phyloP scores from a whole-genome alignment of 2,113 vertebrate genomes.

The Mirounga angustirostris region DNA sequence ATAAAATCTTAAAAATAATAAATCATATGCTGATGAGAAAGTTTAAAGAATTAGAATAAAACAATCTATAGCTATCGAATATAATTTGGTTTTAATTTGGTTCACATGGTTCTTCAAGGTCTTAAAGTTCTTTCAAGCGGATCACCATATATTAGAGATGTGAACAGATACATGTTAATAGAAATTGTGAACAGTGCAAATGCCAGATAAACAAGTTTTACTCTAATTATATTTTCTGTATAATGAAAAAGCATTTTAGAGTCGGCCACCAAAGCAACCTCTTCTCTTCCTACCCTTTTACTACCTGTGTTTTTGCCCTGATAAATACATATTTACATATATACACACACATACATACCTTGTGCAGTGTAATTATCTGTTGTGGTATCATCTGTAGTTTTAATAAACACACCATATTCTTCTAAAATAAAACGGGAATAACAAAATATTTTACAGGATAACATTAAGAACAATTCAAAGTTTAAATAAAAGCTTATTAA shows the following conservation, averaged over 20 bases:
- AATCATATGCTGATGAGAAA: not conserved
- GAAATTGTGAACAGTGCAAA: slow-evolving; percentile 19
- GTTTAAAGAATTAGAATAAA: slow-evolving; percentile 32
- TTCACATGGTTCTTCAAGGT: slow-evolving; percentile 47
- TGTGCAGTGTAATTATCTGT: slow-evolving; percentile 79
- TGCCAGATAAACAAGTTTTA: slow-evolving; percentile 14
- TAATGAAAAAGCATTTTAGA: slow-evolving; percentile 22
- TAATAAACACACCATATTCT: slow-evolving; percentile 94
- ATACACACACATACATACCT: slow-evolving; percentile 76
- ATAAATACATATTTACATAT: not conserved
- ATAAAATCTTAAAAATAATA: not conserved
- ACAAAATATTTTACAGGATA: slow-evolving; percentile 61
- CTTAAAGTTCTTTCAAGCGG: not conserved
- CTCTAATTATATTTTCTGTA: not conserved
- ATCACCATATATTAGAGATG: not conserved
- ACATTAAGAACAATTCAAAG: slow-evolving; percentile 54
- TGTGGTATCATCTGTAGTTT: slow-evolving; percentile 88
- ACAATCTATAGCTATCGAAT: not conserved
- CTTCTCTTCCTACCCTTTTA: not conserved
- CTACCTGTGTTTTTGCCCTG: not conserved
- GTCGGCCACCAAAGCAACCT: not conserved
- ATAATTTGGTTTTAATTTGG: not conserved
- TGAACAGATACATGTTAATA: not conserved
- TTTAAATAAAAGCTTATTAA: slow-evolving; percentile 56
- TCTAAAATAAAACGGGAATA: slow-evolving; percentile 88